Percentiles rank a stretch among this genome's conserved stretches.
Evolutionary conservation across 2,113 vertebrate genomes (phyloP).

Genomic region (Charadrius vociferus): DNA sequence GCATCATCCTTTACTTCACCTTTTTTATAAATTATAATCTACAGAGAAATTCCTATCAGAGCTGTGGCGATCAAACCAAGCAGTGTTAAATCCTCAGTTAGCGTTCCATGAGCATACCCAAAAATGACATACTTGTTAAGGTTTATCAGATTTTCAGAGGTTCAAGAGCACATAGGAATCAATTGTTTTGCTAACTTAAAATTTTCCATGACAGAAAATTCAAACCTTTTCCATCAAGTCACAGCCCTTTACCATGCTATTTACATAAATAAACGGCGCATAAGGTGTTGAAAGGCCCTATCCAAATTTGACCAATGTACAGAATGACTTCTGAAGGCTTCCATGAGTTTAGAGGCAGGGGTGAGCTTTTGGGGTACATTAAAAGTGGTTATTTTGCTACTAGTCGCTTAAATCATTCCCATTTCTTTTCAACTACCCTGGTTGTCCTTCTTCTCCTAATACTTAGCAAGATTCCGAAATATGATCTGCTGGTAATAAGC

Average conservation of each 20-base stretch:
- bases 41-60: not conserved
- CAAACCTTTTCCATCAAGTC: not conserved
- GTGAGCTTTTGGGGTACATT: not conserved
- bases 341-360: not conserved
- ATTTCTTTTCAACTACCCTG: not conserved
- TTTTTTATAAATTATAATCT: not conserved
- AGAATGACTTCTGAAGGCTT: not conserved
- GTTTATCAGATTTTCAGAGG: not conserved
- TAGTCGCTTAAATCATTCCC: not conserved
- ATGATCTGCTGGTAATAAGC: not conserved
- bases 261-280: not conserved
- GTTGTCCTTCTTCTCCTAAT: not conserved
- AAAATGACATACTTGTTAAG: not conserved
- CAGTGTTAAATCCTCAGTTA: not conserved
- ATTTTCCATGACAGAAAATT: not conserved
- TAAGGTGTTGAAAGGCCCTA: not conserved
- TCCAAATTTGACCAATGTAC: not conserved
- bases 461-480: not conserved
- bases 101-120: not conserved
- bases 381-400: not conserved
- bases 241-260: not conserved
- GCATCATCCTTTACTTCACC: not conserved
- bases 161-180: not conserved
- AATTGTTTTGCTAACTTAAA: not conserved
- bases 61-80: not conserved